These are phyloP conservation scores for Epirrita christyi DNA, from an alignment of 2,888 invertebrate species.

Conservation along the genomic window DNA sequence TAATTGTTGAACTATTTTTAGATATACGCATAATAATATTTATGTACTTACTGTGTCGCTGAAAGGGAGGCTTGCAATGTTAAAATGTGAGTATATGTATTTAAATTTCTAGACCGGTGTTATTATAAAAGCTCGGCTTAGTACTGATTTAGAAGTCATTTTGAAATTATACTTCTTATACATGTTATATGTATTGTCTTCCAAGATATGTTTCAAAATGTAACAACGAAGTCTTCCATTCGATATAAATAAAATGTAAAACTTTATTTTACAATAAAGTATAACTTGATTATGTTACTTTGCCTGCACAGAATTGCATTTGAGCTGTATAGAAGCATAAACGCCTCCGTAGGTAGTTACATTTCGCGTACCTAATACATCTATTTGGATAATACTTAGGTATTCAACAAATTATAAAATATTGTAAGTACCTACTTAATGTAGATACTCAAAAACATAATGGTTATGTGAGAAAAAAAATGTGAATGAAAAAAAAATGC, in stretches of 20 bases:
- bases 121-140: conserved; percentile 43
- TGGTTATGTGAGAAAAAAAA: background rate
- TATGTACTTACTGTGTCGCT: conserved; percentile 46
- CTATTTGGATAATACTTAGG: conserved; percentile 46
- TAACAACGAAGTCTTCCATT: conserved; percentile 82
- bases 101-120: conserved; percentile 55
- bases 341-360: too few species aligned
- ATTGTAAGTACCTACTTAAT: background rate
- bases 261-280: conserved; percentile 31
- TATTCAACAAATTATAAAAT: conserved; percentile 11
- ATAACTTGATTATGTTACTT: conserved; percentile 26
- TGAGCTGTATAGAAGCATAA: background rate
- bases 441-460: background rate
- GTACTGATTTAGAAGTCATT: conserved; percentile 29
- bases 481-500: too few species aligned
- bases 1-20: conserved; percentile 83
- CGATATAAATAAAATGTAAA: conserved; percentile 37
- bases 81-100: conserved; percentile 32
- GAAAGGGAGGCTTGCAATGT: conserved; percentile 49
- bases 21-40: conserved; percentile 49
- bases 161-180: conserved; percentile 27
- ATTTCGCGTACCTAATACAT: too few species aligned
- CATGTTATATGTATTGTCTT: conserved; percentile 63
- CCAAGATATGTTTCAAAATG: conserved; percentile 53
- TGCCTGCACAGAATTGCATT: conserved; percentile 37